These are phyloP conservation scores for Salvelinus sp. DNA, from an alignment of 2,113 vertebrate genomes.

Conservation along the genomic window DNA sequence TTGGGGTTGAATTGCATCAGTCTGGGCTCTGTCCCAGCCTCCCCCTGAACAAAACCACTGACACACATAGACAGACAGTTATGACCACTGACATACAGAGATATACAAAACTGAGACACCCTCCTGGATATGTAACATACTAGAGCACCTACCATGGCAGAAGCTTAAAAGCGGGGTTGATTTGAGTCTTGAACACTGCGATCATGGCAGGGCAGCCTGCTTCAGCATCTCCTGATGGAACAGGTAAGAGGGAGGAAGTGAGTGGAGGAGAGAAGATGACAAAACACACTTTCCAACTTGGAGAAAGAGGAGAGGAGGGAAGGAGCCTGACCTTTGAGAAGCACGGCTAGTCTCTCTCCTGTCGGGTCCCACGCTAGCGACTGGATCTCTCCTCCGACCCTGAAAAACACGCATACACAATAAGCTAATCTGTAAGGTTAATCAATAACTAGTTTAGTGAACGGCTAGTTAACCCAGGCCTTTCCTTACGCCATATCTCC, in stretches of 20 bases:
- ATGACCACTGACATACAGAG: not conserved
- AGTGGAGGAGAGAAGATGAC: not conserved
- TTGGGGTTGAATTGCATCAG: constrained; percentile 89
- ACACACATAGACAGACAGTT: constrained; percentile 8
- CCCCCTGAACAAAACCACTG: constrained; percentile 88
- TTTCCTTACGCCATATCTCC: constrained; percentile 83
- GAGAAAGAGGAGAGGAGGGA: not conserved
- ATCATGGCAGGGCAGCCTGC: constrained; percentile 65
- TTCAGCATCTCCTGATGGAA: constrained; percentile 69
- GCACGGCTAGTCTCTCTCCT: constrained; percentile 88
- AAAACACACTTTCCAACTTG: not conserved
- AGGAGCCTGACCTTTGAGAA: constrained; percentile 80
- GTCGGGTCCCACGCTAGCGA: constrained; percentile 91
- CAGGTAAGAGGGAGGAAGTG: constrained; percentile 1
- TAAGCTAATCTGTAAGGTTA: too few species aligned
- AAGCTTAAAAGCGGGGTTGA: constrained; percentile 89
- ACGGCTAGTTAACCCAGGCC: too few species aligned
- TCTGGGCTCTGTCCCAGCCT: constrained; percentile 77
- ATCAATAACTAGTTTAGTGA: too few species aligned
- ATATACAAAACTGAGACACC: not conserved
- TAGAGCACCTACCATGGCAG: constrained; percentile 85
- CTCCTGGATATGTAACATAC: not conserved
- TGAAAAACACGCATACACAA: constrained; percentile 41
- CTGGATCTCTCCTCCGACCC: constrained; percentile 86
- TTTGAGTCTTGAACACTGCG: constrained; percentile 88